Evolutionary conservation across 2,113 vertebrate species (phyloP).

Genomic region (Platanista minor): DNA sequence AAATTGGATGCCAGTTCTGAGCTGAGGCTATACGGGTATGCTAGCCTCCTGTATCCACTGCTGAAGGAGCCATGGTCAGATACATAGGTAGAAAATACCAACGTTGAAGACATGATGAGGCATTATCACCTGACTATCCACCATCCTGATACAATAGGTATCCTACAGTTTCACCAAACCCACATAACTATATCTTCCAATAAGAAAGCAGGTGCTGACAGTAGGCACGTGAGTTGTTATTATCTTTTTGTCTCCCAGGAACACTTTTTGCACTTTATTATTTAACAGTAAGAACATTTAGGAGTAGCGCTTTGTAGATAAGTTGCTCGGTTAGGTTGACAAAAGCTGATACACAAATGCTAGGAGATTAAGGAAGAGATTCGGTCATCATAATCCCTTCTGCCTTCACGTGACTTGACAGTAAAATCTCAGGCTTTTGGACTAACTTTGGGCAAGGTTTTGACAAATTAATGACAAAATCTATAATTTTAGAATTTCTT

Average conservation of each 20-base stretch:
- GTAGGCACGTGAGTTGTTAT: not conserved
- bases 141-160: not conserved
- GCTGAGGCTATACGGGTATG: fast-evolving
- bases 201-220: not conserved
- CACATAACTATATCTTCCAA: not conserved
- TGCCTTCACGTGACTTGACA: not conserved
- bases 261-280: not conserved
- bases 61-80: not conserved
- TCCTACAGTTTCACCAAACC: not conserved
- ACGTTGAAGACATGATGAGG: not conserved
- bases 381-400: not conserved
- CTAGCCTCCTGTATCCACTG: not conserved
- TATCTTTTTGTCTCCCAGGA: not conserved
- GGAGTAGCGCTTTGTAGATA: not conserved
- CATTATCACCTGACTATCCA: not conserved
- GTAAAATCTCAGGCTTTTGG: not conserved
- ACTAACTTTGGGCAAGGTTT: not conserved
- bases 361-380: not conserved
- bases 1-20: not conserved
- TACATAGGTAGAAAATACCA: not conserved
- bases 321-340: not conserved
- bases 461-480: not conserved
- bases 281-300: not conserved
- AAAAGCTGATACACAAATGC: not conserved
- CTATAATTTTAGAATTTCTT: slow-evolving; percentile 38